These are phyloP conservation scores for Polypedilum vanderplanki DNA, from an alignment of 1,140 invertebrate genomes.

Conservation along the genomic window DNA sequence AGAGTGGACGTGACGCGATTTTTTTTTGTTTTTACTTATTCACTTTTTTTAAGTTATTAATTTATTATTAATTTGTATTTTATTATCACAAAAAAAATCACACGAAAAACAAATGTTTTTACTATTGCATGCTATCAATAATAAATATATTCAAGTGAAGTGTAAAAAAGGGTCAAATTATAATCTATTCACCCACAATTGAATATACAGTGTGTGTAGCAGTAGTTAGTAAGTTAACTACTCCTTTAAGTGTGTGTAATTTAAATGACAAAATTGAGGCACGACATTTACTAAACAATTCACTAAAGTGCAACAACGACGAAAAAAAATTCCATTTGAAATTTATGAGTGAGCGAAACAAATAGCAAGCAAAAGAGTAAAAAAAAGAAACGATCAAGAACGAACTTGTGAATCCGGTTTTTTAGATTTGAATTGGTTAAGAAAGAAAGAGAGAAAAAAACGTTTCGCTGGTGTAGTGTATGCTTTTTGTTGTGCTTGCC, in stretches of 20 bases:
- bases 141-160: too few relatives aligned
- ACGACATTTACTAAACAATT: too few relatives aligned
- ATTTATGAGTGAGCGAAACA: neutral
- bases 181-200: conserved; percentile 1
- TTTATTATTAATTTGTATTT: neutral
- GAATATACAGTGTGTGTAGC: too few relatives aligned
- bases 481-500: neutral
- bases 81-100: neutral
- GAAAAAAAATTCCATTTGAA: neutral
- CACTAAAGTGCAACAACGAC: neutral
- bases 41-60: neutral
- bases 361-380: too few relatives aligned
- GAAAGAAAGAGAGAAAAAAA: neutral
- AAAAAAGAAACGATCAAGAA: neutral
- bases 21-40: neutral
- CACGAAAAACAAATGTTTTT: neutral
- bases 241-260: neutral
- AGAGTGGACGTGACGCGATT: neutral
- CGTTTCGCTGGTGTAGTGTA: neutral
- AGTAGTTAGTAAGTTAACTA: neutral
- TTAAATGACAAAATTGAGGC: neutral
- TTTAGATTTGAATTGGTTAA: neutral
- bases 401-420: conserved; percentile 1
- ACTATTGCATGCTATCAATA: too few relatives aligned
- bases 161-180: neutral